Base-by-base conservation (phyloP, 1,140 invertebrate species). In the Rhopalosiphum padi region DNA sequence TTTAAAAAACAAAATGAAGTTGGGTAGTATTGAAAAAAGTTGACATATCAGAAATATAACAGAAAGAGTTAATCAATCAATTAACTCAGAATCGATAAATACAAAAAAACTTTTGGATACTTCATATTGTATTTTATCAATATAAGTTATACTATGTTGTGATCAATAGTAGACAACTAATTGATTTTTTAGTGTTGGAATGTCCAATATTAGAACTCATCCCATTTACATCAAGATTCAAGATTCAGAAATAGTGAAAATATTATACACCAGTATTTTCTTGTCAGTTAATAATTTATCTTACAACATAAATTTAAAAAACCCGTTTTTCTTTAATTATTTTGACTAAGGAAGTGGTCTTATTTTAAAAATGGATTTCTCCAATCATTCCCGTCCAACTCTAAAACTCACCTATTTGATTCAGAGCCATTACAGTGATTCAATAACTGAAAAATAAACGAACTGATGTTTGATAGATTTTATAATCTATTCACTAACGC, bases 391-490 rank as follows among this genome's bases (percentile, higher is more conserved):
- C 91, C 82, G 82, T 93, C 91, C 91, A 93, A 93, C 91, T 93
- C 91, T 93, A 93, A 37, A 37, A 93, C 91, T 93, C 86, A 93
- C 91, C 91, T 93, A 53, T 53, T 83, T 51, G 48, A 93, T 93
- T 85, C 77, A 83, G 82, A 83, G 82, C 91, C 91, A 93, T 21
- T 83, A 93, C 82, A 82, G 48, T 93, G 91, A 85, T 93, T 93
- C 91, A 93, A 85, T 85, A 93, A 48, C 91, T 93, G 96, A 96
- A 96, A 96, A 96, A 96, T 95, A 96, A 95, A 95, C 95, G 95
- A 96, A 96, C 96, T 96, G 96, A 96, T 96, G 96, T 96, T 96
- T 96, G 96, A 96, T 96, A 96, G 96, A 95, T 95, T 95, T 96
- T 95, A 95, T 96, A 93, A 93, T 83, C 91, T 93, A 93, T 93